A percentile compares a stretch with the other conserved stretches of the same genome.
phyloP scores from a whole-genome alignment of 2,797 vertebrate genomes.

The Sebastes reedi region DNA sequence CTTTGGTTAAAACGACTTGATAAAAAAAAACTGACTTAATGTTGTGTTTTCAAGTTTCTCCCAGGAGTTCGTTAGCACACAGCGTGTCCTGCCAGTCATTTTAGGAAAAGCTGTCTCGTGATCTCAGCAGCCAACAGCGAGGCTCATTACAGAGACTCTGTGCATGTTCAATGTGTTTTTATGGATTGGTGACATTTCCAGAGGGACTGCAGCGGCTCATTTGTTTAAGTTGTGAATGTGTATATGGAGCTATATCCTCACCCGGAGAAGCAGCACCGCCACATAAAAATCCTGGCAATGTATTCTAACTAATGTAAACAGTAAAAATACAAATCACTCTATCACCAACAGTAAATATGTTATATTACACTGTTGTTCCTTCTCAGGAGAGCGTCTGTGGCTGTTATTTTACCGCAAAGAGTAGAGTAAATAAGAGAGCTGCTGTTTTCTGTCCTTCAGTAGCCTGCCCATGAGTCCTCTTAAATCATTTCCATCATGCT shows the following conservation, averaged over 20 bases:
- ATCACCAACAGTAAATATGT: background rate
- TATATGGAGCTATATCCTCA: background rate
- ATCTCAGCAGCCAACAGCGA: background rate
- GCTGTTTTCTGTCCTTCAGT: constrained; percentile 13
- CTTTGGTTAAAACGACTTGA: background rate
- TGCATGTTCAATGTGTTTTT: background rate
- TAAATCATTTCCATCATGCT: constrained; percentile 24
- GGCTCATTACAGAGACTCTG: constrained; percentile 2
- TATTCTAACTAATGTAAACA: background rate
- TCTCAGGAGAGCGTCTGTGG: background rate
- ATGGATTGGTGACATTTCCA: background rate
- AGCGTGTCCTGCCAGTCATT: constrained; percentile 8
- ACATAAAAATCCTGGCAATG: background rate
- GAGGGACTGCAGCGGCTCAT: background rate
- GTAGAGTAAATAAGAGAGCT: background rate
- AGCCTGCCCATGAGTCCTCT: constrained; percentile 8
- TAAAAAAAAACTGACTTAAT: background rate
- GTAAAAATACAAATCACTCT: background rate
- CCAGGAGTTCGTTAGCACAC: background rate
- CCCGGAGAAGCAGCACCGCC: background rate
- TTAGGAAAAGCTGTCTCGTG: background rate
- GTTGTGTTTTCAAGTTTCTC: background rate
- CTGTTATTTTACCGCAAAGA: background rate
- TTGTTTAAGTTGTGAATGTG: background rate
- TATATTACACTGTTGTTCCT: background rate